Base-by-base conservation (phyloP, 2,113 vertebrate species). In the Aldabrachelys gigantea region DNA sequence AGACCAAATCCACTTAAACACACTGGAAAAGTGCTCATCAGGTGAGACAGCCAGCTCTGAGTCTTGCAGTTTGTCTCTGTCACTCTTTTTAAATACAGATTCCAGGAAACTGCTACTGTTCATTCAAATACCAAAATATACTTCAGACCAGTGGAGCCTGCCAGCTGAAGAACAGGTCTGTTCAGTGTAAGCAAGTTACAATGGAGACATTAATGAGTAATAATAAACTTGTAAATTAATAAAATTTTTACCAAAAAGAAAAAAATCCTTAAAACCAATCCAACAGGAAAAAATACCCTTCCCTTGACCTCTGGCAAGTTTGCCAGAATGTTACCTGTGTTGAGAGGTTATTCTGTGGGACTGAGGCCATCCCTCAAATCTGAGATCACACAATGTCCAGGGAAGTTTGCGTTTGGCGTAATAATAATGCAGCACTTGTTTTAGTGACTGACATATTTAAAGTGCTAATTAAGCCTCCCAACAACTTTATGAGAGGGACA, bases 141-240 rank as follows among this genome's bases (percentile, higher is more conserved):
- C 94, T 93, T 94, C 85, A 82, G 89, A 89, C 44, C 81, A 9
- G 25, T 91, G 82, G n/a, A 78, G 11, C 6, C 25, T 19, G 62
- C 10, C 81, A 94, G 14, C 27, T 93, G 85, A 94, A 82, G 93
- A 90, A 95, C 54, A 27, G 87, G 13, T 76, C n/a, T 85, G 85
- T 87, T 95, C 80, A 88, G 82, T 72, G 81, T 21, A 85, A 90
- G 80, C 19, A 90, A 94, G 89, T 85, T 76, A 85, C 87, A 80
- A 59, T 50, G 47, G 35, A 92, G 84, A 88, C 75, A 47, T 91
- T 56, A 85, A n/a, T 22, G n/a, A 38, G 80, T 87, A 85, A 92
- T 10, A 84, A 90, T 75, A 83, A 5, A 54, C 57, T 83, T 87
- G 10, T 50, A 79, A 85, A 93, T 22, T 57, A 54, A 53, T 88